Evolutionary conservation across 53 echinoderm and acorn worm genomes (phyloP), one percentile per base, ranked within the genome.

Genomic region (Actinopyga echinites): DNA sequence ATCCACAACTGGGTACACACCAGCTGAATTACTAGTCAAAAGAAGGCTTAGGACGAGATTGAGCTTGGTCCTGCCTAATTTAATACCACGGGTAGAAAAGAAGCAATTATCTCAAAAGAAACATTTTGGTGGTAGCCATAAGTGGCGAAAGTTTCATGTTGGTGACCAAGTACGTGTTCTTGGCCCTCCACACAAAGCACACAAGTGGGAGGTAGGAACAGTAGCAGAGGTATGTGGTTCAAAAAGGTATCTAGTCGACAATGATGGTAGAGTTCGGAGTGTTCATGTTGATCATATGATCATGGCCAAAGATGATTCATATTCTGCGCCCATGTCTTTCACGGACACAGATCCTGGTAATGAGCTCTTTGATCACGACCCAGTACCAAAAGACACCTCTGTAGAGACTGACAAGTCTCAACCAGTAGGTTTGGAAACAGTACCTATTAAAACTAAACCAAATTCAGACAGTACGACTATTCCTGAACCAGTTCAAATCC

Each of bases 231-330:
- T 74, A 3, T 74, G 75, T 79, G 79, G 61, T 0, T 29, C 79
- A 79, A 57, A 59, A 36, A 79, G 21, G 8, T 79, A 79, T 30
- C n/a, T 79, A 8, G 60, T 79, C 19, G 57, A 79, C n/a, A 59
- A 56, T 34, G 60, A 28, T 57, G 57, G 42, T 59, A 57, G 60
- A 79, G 24, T 79, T 32, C 55, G 79, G 17, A 58, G 57, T 59
- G 60, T 59, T 22, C 79, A 79, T 79, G 60, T 59, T 29, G 58
- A 79, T 79, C 79, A 79, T n/a, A 57, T 79, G 79, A 17, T 79
- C 22, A 29, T 24, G 29, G 75, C 75, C n/a, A 74, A 74, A 74
- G 53, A 49, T 28, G 21, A 40, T 33, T 5, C 7, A 34, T 30
- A 29, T 5, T 20, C 15, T 67, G 25, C 30, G 11, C 23, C 8